Base-by-base conservation (phyloP, 1,140 invertebrate species). In the Lordiphosa collinella region DNA sequence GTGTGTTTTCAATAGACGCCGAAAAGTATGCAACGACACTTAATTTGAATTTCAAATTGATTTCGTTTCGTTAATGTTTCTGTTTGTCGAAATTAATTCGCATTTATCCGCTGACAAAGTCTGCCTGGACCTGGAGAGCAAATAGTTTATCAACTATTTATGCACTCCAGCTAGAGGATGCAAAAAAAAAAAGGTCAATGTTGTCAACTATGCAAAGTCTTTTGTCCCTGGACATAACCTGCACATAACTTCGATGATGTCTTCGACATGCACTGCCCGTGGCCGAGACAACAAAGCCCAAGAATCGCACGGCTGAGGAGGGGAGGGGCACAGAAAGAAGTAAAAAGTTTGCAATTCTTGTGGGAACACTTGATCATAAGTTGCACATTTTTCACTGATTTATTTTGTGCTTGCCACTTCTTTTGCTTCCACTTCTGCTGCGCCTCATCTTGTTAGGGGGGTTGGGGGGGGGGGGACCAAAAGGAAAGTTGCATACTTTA, bases 291-390 rank as follows among this genome's bases (percentile, higher is more conserved):
- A 84, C 76, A 82, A 82, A 82, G 78, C 37, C 22, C 44, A 44
- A 46, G 36, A 65, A 13, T 8, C 32, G 37, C 41, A 69, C 59
- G 74, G 58, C n/a, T 51, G 59, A 58, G 48, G 44, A 49, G 37
- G 34, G 25, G 10, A 10, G 22, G 9, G 22, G 35, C 16, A 32
- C n/a, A 8, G 22, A 13, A 34, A 52, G 36, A 18, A 11, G 37
- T 59, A 31, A 38, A 80, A 84, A 82, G 72, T 82, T 82, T 69
- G 78, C 72, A 84, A 82, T 84, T 78, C 78, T 84, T 82, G 78
- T 82, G 78, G 78, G 78, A 82, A 78, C 78, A 82, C 78, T 82
- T 84, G 78, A 84, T 82, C 78, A 82, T 84, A 82, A 82, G 78
- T 72, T 82, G 72, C 68, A 78, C 55, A 82, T 82, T 82, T 73